phyloP scores from a whole-genome alignment of 2,113 vertebrate genomes.

The Tinamus guttatus region DNA sequence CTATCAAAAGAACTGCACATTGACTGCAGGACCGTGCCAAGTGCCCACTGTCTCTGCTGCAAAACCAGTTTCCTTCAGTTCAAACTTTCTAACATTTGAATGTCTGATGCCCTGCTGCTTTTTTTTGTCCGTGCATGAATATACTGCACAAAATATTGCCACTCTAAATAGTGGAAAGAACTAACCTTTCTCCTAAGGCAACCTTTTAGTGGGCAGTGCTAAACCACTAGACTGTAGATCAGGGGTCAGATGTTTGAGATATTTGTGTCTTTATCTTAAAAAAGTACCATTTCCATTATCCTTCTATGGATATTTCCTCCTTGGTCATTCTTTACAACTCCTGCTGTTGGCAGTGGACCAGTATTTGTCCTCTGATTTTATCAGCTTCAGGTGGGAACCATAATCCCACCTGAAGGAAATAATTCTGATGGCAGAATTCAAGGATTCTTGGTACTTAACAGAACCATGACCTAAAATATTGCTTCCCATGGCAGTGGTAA shows the following conservation, averaged over 20 bases:
- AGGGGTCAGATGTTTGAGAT: background rate
- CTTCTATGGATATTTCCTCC: background rate
- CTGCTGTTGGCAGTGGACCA: background rate
- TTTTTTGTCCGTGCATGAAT: accelerated
- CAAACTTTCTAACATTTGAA: background rate
- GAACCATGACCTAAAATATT: constrained; percentile 4
- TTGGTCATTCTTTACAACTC: background rate
- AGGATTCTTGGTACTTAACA: background rate
- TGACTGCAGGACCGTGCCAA: background rate
- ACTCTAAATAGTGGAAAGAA: accelerated
- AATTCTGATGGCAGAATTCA: background rate
- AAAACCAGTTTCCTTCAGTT: background rate
- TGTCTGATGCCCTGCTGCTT: background rate
- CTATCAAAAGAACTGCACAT: background rate
- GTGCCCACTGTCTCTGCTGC: background rate
- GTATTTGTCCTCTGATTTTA: background rate
- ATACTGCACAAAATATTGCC: accelerated
- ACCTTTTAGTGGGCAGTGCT: background rate
- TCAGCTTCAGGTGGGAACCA: background rate
- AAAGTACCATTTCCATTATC: background rate
- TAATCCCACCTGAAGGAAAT: background rate
- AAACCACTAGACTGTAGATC: background rate
- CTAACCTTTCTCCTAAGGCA: background rate
- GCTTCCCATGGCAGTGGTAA: background rate
- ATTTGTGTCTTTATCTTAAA: background rate